Evolutionary conservation across 2,888 invertebrate genomes (phyloP), one percentile per base, ranked within the genome.

Genomic region (Iphiclides podalirius): DNA sequence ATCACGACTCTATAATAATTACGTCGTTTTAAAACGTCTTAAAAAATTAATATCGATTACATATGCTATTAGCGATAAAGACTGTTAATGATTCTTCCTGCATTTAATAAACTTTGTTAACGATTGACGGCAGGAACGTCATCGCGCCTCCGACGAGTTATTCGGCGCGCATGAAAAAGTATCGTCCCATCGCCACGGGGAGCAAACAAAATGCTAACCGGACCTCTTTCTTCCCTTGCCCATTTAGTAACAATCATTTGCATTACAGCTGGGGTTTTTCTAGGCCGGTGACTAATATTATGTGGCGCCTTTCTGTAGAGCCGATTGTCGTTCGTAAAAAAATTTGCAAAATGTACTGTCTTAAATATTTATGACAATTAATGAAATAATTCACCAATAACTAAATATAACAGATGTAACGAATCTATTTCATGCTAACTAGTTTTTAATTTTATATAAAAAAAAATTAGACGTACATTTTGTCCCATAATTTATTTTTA

Each of bases 141-240:
- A 13, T 40, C 8, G 16, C 40, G n/a, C n/a, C n/a, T n/a, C n/a
- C n/a, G n/a, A 20, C 20, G 20, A 20, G 6, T n/a, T n/a, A 13
- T 20, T 12, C 17, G 37, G 16, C 20, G 20, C 31, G 13, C 31
- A 31, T 39, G 39, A 39, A 26, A 39, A 39, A 31, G 28, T 31
- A 40, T 31, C 15, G 15, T 40, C 31, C 31, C 15, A 15, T 15
- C 40, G 16, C 40, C n/a, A 40, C 31, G 17, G 16, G 40, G 40
- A 31, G 40, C 28, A 31, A 40, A 40, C 40, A 31, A 15, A 40
- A 4, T n/a, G 2, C 15, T 15, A 15, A 31, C n/a, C 40, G 39
- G 39, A 26, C 39, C n/a, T 39, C 20, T 20, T 39, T n/a, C n/a
- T n/a, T n/a, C n/a, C n/a, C 26, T 39, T 39, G 11, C 34, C 34